Conservation (phyloP, 2,888 invertebrate genomes). For the Trissolcus brochymenae region DNA sequence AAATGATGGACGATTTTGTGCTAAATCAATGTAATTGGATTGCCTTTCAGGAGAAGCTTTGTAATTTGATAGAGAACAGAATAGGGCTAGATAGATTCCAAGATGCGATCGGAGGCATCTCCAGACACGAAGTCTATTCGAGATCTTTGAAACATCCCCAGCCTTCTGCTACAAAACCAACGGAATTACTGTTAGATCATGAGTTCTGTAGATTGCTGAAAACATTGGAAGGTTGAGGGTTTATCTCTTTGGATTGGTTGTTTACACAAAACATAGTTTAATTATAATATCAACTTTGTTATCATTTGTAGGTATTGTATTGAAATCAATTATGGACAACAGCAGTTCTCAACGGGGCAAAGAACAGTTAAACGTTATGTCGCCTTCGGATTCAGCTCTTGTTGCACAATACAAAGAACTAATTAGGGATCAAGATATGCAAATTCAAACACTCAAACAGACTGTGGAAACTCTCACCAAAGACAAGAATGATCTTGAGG, state of each 20-base stretch:
- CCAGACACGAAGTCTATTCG: constrained; percentile 93
- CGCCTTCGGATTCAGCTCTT: constrained; percentile 68
- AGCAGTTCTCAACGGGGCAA: constrained; percentile 63
- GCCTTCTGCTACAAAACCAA: constrained; percentile 84
- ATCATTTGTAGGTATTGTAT: constrained; percentile 75
- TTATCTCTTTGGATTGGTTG: neutral
- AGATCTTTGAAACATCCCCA: constrained; percentile 96
- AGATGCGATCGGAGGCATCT: constrained; percentile 89
- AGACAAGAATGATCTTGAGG: constrained; percentile 69
- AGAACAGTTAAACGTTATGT: constrained; percentile 63
- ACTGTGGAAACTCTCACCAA: constrained; percentile 62
- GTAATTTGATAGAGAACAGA: constrained; percentile 90
- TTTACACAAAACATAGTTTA: neutral
- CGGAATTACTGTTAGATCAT: constrained; percentile 92
- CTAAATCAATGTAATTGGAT: too few relatives aligned
- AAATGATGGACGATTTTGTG: neutral
- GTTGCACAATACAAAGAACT: constrained; percentile 91
- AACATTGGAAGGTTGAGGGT: constrained; percentile 81
- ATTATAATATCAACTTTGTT: constrained; percentile 11
- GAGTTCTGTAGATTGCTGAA: constrained; percentile 96
- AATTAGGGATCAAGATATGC: constrained; percentile 91
- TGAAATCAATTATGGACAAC: constrained; percentile 77
- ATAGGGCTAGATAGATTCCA: constrained; percentile 93
- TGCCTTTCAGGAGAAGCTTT: constrained; percentile 81
- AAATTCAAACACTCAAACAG: constrained; percentile 78